Percentiles rank a stretch among this genome's conserved stretches.
Evolutionary conservation across 2,113 vertebrate species (phyloP).

Genomic region (Rhinopomastus cyanomelas): DNA sequence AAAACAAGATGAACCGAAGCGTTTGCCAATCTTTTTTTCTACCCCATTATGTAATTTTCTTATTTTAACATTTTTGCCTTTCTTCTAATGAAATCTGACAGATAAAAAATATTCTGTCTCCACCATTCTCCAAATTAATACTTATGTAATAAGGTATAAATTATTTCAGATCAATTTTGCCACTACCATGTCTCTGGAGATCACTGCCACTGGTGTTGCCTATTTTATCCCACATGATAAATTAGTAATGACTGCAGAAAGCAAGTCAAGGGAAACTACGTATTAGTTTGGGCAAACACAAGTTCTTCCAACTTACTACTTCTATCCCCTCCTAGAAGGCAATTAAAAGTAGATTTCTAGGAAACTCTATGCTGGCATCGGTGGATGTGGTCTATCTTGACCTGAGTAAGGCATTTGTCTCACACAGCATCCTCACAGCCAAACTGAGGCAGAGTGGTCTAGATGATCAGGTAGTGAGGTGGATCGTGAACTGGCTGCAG

Average conservation of each 20-base stretch:
- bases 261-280: slow-evolving; percentile 19
- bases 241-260: slow-evolving; percentile 1
- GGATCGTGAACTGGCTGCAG: no score
- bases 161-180: slow-evolving; percentile 23
- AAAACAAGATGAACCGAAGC: not conserved
- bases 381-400: no score
- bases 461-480: no score
- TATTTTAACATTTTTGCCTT: not conserved
- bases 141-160: not conserved
- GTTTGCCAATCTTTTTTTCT: not conserved
- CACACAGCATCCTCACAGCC: no score
- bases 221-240: not conserved
- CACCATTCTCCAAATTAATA: not conserved
- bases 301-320: not conserved
- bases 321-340: not conserved
- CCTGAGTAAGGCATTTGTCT: no score
- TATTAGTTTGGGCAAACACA: slow-evolving; percentile 20
- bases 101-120: not conserved
- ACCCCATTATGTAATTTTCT: not conserved
- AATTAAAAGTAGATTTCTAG: slow-evolving; percentile 8
- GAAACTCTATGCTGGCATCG: not conserved
- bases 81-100: not conserved
- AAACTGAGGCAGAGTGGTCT: no score
- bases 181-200: not conserved
- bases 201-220: not conserved